Evolutionary conservation across 2,113 vertebrate genomes (phyloP), one percentile per base, ranked within the genome.

Genomic region (Salvator merianae): DNA sequence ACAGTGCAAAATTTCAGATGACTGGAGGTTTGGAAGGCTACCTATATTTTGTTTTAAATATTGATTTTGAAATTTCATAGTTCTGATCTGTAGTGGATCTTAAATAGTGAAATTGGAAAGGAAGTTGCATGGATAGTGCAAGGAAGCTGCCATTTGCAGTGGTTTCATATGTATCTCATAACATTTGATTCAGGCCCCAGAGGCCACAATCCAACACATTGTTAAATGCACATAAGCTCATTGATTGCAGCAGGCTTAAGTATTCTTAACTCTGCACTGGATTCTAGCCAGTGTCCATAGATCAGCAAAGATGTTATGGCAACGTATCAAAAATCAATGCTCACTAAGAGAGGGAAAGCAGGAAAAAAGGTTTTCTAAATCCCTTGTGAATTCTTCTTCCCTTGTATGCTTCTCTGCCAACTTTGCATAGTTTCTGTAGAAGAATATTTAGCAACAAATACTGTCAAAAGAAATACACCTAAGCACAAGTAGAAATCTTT

Each of bases 401-500:
- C 84, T 79, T 68, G 82, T 84, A 87, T 76, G 59, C 70, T 86
- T 89, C 69, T 84, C 77, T 86, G 75, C 69, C 77, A 82, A 63
- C 47, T 84, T 32, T 66, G 26, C 59, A 16, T 79, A 62, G 69
- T 50, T 85, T 88, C 70, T 28, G 30, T 75, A 55, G 82, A 89
- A 93, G 84, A 55, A 79, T 82, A 90, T 88, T 84, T 32, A 22
- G 66, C 34, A 63, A 84, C 83, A 85, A 88, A 90, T 22, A 32
- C 36, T 86, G 81, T 34, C 84, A 80, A 88, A 90, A 93, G 90
- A 34, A 87, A 77, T 89, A 78, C 7, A 30, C 69, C 88, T 88
- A 85, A 86, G 80, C 80, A n/a, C 82, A 90, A 89, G 82, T 88
- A 86, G 85, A 78, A 12, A 81, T 88, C 80, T 85, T 90, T 90